Percentiles rank a stretch among this genome's conserved stretches.
Conservation (phyloP, 2,113 vertebrate species). For the Alethe diademata region DNA sequence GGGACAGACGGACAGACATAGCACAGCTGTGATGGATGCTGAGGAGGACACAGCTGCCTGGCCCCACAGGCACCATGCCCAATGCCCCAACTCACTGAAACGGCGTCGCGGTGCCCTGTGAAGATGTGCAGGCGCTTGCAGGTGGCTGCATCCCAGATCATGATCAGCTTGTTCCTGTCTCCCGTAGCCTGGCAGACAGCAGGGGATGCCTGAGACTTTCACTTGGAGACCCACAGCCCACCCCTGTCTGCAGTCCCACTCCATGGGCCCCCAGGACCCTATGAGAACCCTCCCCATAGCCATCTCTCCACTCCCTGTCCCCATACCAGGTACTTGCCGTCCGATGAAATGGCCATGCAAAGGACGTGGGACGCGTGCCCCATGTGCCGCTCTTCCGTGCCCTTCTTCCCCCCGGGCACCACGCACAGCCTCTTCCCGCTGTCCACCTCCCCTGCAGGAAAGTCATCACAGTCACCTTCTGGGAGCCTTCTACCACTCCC, state of each 20-base stretch:
- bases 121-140: slow-evolving; percentile 90
- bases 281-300: rapidly evolving
- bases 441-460: slow-evolving; percentile 84
- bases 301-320: neutral
- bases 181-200: slow-evolving; percentile 83
- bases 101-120: slow-evolving; percentile 85
- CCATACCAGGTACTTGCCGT: slow-evolving; percentile 92
- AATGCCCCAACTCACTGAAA: slow-evolving; percentile 78
- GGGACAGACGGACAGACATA: rapidly evolving
- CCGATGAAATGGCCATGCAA: slow-evolving; percentile 93
- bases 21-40: neutral
- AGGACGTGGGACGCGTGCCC: slow-evolving; percentile 86
- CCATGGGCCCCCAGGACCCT: rapidly evolving
- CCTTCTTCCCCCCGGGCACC: slow-evolving; percentile 85
- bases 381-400: slow-evolving; percentile 74
- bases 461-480: neutral
- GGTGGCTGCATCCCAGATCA: slow-evolving; percentile 90
- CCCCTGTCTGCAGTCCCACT: neutral
- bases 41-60: rapidly evolving
- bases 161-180: slow-evolving; percentile 90
- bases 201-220: neutral
- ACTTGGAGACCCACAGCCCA: neutral
- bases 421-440: slow-evolving; percentile 86
- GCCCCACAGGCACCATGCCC: rapidly evolving
- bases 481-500: neutral